These are phyloP conservation scores for Dolichomitus sp. DNA, from an alignment of 2,888 invertebrate genomes.

Conservation along the genomic window DNA sequence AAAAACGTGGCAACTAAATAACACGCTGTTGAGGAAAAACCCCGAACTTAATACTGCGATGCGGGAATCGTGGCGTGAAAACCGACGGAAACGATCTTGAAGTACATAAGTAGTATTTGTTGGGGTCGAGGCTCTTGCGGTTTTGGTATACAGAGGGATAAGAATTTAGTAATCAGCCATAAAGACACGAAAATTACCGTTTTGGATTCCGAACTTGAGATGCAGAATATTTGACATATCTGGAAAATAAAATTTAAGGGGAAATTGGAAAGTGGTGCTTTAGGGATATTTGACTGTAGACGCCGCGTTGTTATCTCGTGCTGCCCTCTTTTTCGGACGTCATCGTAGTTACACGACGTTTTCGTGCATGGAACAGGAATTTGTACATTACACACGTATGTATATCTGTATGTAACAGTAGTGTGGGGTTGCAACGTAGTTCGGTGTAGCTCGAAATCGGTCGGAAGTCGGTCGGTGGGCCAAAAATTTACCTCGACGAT, in stretches of 20 bases:
- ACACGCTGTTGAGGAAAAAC: constrained; percentile 23
- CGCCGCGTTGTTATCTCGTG: constrained; percentile 7
- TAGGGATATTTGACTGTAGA: neutral
- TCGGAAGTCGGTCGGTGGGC: constrained; percentile 69
- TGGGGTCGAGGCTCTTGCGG: neutral
- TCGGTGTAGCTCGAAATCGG: constrained; percentile 61
- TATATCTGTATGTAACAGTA: neutral
- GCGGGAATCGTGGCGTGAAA: constrained; percentile 6
- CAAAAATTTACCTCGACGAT: constrained; percentile 67
- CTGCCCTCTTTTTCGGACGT: constrained; percentile 43
- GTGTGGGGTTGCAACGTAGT: constrained; percentile 15
- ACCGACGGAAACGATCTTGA: neutral
- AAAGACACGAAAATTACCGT: neutral
- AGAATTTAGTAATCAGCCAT: neutral
- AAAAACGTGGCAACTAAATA: constrained; percentile 67
- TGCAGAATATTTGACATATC: neutral
- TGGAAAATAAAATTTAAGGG: no score
- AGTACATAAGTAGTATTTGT: constrained; percentile 9
- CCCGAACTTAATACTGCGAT: neutral
- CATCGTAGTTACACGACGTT: constrained; percentile 44
- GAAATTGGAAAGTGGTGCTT: no score
- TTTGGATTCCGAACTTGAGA: no score
- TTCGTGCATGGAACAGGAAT: constrained; percentile 21
- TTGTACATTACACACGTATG: neutral
- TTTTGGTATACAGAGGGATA: neutral